Conservation (phyloP, 1,140 invertebrate species). For the Eueides isabella region DNA sequence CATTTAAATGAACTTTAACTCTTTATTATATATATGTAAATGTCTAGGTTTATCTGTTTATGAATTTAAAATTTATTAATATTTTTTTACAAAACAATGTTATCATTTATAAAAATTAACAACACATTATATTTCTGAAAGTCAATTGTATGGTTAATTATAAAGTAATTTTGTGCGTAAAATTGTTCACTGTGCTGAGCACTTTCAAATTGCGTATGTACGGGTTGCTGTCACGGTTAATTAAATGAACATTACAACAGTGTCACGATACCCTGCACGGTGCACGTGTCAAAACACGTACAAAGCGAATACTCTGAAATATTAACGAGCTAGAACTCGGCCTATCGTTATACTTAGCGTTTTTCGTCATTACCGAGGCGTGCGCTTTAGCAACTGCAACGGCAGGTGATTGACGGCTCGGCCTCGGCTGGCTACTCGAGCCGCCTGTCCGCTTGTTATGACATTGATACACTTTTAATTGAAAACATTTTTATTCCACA, state of each 20-base stretch:
- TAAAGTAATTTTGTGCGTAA: background rate
- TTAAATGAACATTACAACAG: background rate
- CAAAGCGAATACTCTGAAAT: background rate
- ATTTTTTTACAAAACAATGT: too few relatives aligned
- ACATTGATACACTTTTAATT: slow-evolving; percentile 7
- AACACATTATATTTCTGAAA: too few relatives aligned
- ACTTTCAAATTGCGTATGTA: background rate
- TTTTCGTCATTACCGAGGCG: background rate
- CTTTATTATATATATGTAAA: too few relatives aligned
- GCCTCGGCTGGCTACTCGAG: background rate
- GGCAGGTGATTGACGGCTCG: background rate
- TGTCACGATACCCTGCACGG: background rate
- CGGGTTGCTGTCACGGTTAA: background rate
- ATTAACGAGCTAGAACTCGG: slow-evolving; percentile 6
- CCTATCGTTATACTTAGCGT: slow-evolving; percentile 1
- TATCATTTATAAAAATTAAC: too few relatives aligned
- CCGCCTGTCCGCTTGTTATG: slow-evolving; percentile 5
- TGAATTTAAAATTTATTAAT: too few relatives aligned
- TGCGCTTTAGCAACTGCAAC: background rate
- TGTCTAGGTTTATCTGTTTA: too few relatives aligned
- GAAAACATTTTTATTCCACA: slow-evolving; percentile 6
- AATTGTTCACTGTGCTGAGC: background rate
- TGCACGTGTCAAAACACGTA: slow-evolving; percentile 7
- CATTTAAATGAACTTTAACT: too few relatives aligned
- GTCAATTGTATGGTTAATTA: too few relatives aligned